These are phyloP conservation scores for Corythornis vintsioides DNA, from an alignment of 2,113 vertebrate genomes.

Conservation along the genomic window DNA sequence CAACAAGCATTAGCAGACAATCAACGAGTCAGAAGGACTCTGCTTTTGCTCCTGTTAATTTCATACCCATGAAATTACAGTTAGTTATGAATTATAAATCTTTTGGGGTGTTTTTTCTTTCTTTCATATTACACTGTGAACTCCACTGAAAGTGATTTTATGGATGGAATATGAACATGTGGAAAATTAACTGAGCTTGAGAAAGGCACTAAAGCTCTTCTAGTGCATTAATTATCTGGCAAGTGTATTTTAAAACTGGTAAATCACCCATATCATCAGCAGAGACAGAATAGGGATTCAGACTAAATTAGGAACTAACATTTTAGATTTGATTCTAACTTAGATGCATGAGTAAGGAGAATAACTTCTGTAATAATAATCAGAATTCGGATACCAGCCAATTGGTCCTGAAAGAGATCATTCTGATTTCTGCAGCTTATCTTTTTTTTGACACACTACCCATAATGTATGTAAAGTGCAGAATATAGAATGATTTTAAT, in stretches of 20 bases:
- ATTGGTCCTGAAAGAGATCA: background rate
- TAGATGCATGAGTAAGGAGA: background rate
- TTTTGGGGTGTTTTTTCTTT: background rate
- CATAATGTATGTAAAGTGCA: background rate
- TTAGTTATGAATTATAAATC: background rate
- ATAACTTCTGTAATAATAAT: slow-evolving; percentile 3
- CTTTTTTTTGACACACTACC: background rate
- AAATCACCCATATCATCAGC: background rate
- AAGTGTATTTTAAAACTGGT: slow-evolving; percentile 16
- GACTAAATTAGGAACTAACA: background rate
- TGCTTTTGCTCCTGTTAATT: slow-evolving; percentile 10
- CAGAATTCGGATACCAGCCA: background rate
- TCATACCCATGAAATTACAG: background rate
- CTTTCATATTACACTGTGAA: background rate
- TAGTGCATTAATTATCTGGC: slow-evolving; percentile 33
- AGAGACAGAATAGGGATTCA: slow-evolving; percentile 10
- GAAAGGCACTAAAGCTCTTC: slow-evolving; percentile 26
- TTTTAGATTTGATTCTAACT: slow-evolving; percentile 26
- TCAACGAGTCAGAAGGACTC: background rate
- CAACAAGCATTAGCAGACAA: background rate
- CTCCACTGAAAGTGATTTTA: slow-evolving; percentile 40
- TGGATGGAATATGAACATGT: slow-evolving; percentile 1
- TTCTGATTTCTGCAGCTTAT: background rate
- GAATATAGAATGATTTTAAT: background rate
- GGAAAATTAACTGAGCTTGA: slow-evolving; percentile 52